Conservation (phyloP, 1,140 invertebrate genomes). For the Grapholita molesta region DNA sequence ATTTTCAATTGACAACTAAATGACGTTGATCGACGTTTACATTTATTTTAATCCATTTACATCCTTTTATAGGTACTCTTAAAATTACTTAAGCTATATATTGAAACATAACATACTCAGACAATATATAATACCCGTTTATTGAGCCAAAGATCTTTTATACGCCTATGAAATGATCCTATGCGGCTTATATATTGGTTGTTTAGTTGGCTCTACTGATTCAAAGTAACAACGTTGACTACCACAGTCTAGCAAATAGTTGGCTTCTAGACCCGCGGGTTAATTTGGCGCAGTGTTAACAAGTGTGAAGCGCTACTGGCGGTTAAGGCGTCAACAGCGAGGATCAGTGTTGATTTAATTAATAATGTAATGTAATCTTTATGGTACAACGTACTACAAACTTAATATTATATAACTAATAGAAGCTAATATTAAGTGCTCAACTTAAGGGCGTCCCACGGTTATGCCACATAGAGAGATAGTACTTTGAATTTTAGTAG, state of each 20-base stretch:
- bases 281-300: neutral
- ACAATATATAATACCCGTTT: no score
- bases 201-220: neutral
- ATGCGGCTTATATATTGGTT: neutral
- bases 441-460: no score
- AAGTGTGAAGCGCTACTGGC: neutral
- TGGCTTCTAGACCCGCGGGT: neutral
- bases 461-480: no score
- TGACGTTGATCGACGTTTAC: constrained; percentile 1
- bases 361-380: no score
- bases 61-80: neutral
- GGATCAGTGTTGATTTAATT: no score
- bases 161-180: no score
- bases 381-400: no score
- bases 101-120: no score
- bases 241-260: neutral
- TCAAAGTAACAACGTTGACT: neutral
- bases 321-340: neutral
- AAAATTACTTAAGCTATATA: neutral
- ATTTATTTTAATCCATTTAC: neutral
- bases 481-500: no score
- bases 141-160: no score
- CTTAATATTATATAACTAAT: no score
- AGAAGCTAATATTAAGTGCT: no score
- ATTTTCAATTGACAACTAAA: neutral